These are phyloP conservation scores for Thereva nobilitata DNA, from an alignment of 2,888 invertebrate species.

Conservation along the genomic window DNA sequence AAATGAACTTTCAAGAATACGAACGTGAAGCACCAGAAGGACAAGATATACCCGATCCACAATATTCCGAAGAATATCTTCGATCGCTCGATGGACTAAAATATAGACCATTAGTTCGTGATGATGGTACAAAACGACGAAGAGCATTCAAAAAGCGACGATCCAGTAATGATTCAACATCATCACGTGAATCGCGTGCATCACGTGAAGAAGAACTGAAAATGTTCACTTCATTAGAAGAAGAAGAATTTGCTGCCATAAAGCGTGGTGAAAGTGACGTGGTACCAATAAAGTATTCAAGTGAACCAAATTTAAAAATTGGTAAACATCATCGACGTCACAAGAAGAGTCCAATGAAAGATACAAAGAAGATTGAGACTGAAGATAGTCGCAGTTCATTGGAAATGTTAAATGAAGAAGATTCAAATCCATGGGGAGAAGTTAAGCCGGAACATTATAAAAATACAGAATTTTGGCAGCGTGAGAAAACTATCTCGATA, in stretches of 20 bases:
- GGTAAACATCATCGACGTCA: slow-evolving; percentile 51
- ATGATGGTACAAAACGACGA: slow-evolving; percentile 66
- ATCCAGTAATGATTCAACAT: slow-evolving; percentile 62
- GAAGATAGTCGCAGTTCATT: slow-evolving; percentile 47
- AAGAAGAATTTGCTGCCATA: slow-evolving; percentile 62
- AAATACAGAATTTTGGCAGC: slow-evolving; percentile 55
- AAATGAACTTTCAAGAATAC: slow-evolving; percentile 63
- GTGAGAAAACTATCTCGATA: slow-evolving; percentile 54
- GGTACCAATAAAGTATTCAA: slow-evolving; percentile 53
- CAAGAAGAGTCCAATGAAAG: slow-evolving; percentile 55
- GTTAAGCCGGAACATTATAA: slow-evolving; percentile 54
- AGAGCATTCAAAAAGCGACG: slow-evolving; percentile 66
- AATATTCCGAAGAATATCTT: slow-evolving; percentile 58
- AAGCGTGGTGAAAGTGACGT: slow-evolving; percentile 50
- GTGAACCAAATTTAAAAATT: slow-evolving; percentile 52
- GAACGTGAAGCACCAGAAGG: slow-evolving; percentile 57
- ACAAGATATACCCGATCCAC: slow-evolving; percentile 48
- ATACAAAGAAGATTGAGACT: slow-evolving; percentile 43
- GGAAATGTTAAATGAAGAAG: slow-evolving; percentile 53
- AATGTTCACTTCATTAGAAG: slow-evolving; percentile 68
- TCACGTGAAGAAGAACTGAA: slow-evolving; percentile 68
- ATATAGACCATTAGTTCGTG: slow-evolving; percentile 64
- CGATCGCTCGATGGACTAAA: slow-evolving; percentile 70
- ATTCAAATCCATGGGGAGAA: slow-evolving; percentile 56
- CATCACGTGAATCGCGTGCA: slow-evolving; percentile 65